Percentiles rank a stretch among this genome's conserved stretches.
These are phyloP conservation scores for Azorinus chamasolen DNA, from an alignment of 2,888 invertebrate genomes.

Conservation along the genomic window DNA sequence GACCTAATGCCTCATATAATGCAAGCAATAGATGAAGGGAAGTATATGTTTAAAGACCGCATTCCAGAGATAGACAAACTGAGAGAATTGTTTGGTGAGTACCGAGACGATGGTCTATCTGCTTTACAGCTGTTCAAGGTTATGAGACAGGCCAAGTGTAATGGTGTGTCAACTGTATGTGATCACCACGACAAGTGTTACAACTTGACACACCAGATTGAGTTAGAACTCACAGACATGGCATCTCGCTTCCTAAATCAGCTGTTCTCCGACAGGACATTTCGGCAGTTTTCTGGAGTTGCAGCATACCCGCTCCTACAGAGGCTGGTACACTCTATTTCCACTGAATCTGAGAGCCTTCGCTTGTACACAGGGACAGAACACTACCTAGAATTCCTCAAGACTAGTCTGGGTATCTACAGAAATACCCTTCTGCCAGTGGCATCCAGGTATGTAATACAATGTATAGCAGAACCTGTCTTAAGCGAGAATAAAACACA, in stretches of 20 bases:
- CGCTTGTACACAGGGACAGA: constrained; percentile 43
- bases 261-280: constrained; percentile 35
- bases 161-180: constrained; percentile 5
- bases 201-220: constrained; percentile 7
- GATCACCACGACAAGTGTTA: constrained; percentile 13
- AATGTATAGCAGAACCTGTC: too few species aligned
- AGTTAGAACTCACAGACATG: constrained; percentile 11
- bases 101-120: constrained; percentile 7
- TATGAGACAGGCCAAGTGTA: constrained; percentile 42
- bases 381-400: constrained; percentile 36
- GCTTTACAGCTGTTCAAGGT: constrained; percentile 32
- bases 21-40: constrained; percentile 38
- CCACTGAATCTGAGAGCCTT: constrained; percentile 4
- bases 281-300: constrained; percentile 42
- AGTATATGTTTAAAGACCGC: constrained; percentile 48
- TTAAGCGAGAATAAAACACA: too few species aligned
- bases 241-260: constrained; percentile 22
- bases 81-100: constrained; percentile 11
- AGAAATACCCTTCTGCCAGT: constrained; percentile 28
- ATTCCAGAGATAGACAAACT: constrained; percentile 26
- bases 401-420: constrained; percentile 39
- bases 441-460: constrained; percentile 60
- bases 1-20: constrained; percentile 28
- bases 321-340: constrained; percentile 18
- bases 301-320: constrained; percentile 55